A percentile compares a stretch with the other conserved stretches of the same genome.
Conservation (phyloP, 2,888 invertebrate species). For the Psococerastis gibbosa region DNA sequence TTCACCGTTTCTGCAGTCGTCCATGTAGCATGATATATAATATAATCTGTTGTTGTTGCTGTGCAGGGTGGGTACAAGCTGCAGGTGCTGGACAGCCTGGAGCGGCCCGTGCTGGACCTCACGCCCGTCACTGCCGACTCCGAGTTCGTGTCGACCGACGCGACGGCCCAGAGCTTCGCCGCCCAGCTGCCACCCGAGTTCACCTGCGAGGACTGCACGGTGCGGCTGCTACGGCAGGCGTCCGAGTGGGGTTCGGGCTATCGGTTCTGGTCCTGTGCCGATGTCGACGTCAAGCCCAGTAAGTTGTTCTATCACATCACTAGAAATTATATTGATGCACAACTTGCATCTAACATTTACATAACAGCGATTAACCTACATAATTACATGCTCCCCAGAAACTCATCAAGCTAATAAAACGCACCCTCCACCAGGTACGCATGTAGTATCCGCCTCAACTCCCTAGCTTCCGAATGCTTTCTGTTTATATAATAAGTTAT, state of each 20-base stretch:
- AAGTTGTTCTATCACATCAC: constrained; percentile 17
- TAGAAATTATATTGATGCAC: too few relatives aligned
- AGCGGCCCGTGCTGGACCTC: constrained; percentile 64
- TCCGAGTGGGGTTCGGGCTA: constrained; percentile 74
- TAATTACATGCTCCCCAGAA: too few relatives aligned
- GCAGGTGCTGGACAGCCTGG: constrained; percentile 66
- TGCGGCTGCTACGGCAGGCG: constrained; percentile 76
- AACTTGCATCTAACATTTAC: too few relatives aligned
- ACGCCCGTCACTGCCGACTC: constrained; percentile 64
- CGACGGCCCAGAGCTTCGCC: constrained; percentile 70
- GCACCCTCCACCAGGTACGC: too few relatives aligned
- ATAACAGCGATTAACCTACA: too few relatives aligned
- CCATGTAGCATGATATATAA: too few relatives aligned
- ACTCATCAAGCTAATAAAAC: too few relatives aligned
- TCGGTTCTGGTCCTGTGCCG: constrained; percentile 89
- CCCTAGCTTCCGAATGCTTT: too few relatives aligned
- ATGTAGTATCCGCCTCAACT: too few relatives aligned
- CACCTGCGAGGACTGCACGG: constrained; percentile 72
- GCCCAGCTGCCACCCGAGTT: constrained; percentile 66
- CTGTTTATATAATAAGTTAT: too few relatives aligned
- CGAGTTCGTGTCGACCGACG: constrained; percentile 64
- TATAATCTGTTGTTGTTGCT: too few relatives aligned
- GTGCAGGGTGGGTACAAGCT: constrained; percentile 80
- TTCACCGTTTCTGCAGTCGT: too few relatives aligned
- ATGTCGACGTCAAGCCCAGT: constrained; percentile 53